Percentiles rank a stretch among this genome's conserved stretches.
Evolutionary conservation across 2,888 invertebrate species (phyloP).

Genomic region (Drosophila mimetica): DNA sequence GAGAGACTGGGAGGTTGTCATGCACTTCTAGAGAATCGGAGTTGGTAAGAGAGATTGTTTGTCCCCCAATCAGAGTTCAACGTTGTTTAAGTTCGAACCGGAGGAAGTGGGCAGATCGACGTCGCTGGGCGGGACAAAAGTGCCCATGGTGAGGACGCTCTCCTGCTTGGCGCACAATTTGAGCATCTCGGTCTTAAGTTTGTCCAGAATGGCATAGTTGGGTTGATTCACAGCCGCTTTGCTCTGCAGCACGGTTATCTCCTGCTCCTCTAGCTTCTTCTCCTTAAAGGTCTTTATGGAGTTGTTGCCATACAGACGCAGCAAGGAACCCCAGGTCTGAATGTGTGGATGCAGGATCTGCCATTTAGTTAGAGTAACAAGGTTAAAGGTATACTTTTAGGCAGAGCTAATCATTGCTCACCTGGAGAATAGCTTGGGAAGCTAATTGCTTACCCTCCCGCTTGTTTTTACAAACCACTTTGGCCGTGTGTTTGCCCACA

Average conservation of each 20-base stretch:
- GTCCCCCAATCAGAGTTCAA: slow-evolving; percentile 86
- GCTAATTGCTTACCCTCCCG: slow-evolving; percentile 98
- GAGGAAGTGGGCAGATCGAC: slow-evolving; percentile 89
- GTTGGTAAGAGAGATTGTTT: slow-evolving; percentile 2
- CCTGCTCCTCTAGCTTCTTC: slow-evolving; percentile 95
- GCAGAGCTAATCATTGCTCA: slow-evolving; percentile 73
- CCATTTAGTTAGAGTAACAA: too few relatives aligned
- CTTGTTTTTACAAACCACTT: slow-evolving; percentile 97
- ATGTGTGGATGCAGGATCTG: slow-evolving; percentile 97
- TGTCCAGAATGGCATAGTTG: slow-evolving; percentile 94
- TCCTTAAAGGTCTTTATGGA: slow-evolving; percentile 96
- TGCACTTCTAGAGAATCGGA: slow-evolving; percentile 14
- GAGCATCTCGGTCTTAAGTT: slow-evolving; percentile 92
- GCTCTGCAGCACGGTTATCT: slow-evolving; percentile 95
- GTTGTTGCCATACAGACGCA: slow-evolving; percentile 96
- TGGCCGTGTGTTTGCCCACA: slow-evolving; percentile 95
- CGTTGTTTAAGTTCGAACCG: slow-evolving; percentile 91
- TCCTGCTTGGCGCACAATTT: slow-evolving; percentile 89
- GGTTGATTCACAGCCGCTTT: slow-evolving; percentile 95
- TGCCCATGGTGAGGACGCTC: slow-evolving; percentile 87
- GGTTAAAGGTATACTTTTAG: not conserved
- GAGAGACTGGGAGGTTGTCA: slow-evolving; percentile 13
- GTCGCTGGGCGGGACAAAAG: slow-evolving; percentile 87
- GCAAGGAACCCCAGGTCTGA: slow-evolving; percentile 96
- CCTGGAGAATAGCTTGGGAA: slow-evolving; percentile 96